Evolutionary conservation across 2,113 vertebrate species (phyloP).

Genomic region (Oriolus oriolus): DNA sequence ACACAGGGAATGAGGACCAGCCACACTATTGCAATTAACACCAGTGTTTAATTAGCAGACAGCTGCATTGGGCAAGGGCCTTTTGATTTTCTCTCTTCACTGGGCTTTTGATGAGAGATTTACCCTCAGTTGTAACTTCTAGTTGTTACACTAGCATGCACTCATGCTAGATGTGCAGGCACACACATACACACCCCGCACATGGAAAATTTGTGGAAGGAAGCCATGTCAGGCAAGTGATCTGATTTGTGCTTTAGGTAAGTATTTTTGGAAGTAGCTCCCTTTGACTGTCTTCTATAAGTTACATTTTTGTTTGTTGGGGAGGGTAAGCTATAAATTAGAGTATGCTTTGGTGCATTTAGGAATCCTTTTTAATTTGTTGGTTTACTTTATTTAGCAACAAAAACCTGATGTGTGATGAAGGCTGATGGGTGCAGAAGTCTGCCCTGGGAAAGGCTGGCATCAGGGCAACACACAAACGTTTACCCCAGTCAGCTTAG

Average conservation of each 20-base stretch:
- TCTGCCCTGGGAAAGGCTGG: background rate
- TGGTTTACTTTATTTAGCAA: background rate
- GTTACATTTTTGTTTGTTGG: background rate
- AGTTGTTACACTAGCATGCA: background rate
- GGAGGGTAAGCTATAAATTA: background rate
- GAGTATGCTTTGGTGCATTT: background rate
- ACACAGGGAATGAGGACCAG: background rate
- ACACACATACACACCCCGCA: background rate
- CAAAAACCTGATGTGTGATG: background rate
- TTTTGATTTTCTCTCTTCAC: constrained; percentile 32
- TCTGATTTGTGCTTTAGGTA: background rate
- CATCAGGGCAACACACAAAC: background rate
- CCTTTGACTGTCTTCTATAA: background rate
- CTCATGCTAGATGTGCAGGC: fast-evolving
- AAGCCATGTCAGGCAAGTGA: background rate
- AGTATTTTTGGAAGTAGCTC: constrained; percentile 17
- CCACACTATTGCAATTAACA: background rate
- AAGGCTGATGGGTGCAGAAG: background rate
- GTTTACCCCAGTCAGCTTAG: background rate
- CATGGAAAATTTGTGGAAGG: background rate
- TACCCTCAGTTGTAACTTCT: background rate
- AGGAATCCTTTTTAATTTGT: background rate
- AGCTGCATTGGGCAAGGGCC: background rate
- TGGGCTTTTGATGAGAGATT: constrained; percentile 16
- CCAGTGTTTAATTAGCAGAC: constrained; percentile 44